Evolutionary conservation across 1,140 invertebrate species (phyloP), one percentile per base, ranked within the genome.

Genomic region (Caligus rogercresseyi): DNA sequence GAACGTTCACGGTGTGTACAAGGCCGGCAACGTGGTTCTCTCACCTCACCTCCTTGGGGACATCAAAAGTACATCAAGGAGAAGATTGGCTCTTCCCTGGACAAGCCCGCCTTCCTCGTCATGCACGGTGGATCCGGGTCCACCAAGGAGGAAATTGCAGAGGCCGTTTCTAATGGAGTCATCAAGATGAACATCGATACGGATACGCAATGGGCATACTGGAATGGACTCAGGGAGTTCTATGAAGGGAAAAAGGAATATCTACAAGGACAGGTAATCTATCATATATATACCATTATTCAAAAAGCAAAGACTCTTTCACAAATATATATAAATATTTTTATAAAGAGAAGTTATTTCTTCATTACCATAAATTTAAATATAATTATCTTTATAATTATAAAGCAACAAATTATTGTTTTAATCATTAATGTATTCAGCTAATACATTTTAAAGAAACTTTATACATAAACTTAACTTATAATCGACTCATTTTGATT

Each of bases 171-270:
- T 14, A 63, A 63, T 16, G 61, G 61, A 13, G 61, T 63, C n/a
- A 63, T 63, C 53, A 63, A 63, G 52, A 63, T 63, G 61, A 63
- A 63, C 25, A 55, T 63, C 18, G 61, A 63, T 51, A 63, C 61
- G 7, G 61, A 63, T 25, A 63, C 61, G 16, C 61, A 63, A 53
- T 63, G 61, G 61, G 61, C 61, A 15, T 63, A 63, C 61, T 63
- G 61, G 61, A 54, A 56, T 20, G 61, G 61, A 11, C 51, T 63
- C 53, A 20, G 25, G 20, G 25, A 25, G 1, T 63, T 63, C 24
- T 63, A 63, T 55, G 25, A 63, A 13, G 52, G 57, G 20, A 63
- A 63, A 14, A 25, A 63, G 61, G 61, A 2, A 24, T 63, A 63
- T 25, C 54, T 63, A 13, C 61, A 63, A 26, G 58, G 55, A 57